These are phyloP conservation scores for Lycaena phlaeas DNA, from an alignment of 2,888 invertebrate species.

Conservation along the genomic window DNA sequence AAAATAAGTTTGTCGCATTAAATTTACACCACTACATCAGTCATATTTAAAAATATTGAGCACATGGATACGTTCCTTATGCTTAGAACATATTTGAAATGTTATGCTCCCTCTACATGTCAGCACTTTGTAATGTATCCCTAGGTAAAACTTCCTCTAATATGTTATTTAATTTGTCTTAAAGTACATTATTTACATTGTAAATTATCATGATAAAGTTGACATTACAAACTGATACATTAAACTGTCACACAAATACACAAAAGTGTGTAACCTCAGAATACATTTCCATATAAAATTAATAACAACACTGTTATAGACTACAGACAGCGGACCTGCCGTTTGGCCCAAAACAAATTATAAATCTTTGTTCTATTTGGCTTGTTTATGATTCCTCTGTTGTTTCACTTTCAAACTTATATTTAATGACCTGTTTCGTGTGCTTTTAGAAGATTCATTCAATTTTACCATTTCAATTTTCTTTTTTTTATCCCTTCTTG, in stretches of 20 bases:
- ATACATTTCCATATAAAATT: neutral
- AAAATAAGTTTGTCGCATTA: no score
- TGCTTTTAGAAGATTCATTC: neutral
- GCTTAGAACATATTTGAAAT: no score
- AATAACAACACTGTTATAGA: neutral
- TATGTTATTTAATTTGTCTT: neutral
- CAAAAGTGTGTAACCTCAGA: neutral
- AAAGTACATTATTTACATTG: neutral
- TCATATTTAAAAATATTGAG: no score
- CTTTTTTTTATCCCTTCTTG: neutral
- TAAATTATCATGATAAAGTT: neutral
- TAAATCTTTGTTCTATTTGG: neutral
- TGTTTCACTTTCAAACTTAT: neutral
- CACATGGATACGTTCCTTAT: no score
- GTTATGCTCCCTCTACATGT: no score
- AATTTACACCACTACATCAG: no score
- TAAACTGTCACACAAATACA: no score
- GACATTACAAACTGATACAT: no score
- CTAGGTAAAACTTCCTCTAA: no score
- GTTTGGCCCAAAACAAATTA: neutral
- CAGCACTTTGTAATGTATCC: no score
- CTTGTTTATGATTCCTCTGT: neutral
- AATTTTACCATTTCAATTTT: neutral
- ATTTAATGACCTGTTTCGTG: neutral
- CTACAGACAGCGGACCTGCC: neutral